phyloP scores from a whole-genome alignment of 2,113 vertebrate species.

The Carassius gibelio region DNA sequence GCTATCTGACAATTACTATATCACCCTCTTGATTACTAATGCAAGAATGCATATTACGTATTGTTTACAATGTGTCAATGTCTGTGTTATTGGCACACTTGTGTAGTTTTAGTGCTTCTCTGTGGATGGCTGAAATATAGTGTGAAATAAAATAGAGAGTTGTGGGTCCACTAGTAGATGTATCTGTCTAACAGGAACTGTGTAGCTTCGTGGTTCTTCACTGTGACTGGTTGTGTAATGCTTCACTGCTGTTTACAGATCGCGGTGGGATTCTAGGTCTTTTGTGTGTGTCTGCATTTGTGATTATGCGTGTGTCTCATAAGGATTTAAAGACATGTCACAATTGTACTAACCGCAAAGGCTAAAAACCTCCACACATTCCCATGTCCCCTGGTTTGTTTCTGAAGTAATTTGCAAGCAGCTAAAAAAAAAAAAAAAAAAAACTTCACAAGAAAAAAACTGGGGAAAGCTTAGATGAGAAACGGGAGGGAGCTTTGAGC shows the following conservation, averaged over 20 bases:
- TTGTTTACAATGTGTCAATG: neutral
- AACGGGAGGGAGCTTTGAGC: constrained; percentile 2
- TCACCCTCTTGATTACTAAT: neutral
- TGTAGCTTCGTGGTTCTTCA: neutral
- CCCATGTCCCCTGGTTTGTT: constrained; percentile 21
- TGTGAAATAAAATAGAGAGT: neutral
- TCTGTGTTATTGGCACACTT: neutral
- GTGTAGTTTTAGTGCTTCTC: neutral
- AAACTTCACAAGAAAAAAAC: constrained; percentile 41
- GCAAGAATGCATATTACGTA: neutral
- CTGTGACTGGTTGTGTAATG: constrained; percentile 3
- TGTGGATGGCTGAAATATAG: neutral
- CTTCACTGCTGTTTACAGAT: constrained; percentile 30
- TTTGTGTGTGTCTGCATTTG: neutral
- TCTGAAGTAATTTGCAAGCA: constrained; percentile 35
- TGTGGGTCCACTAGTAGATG: neutral
- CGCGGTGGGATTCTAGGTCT: neutral
- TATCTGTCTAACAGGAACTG: neutral
- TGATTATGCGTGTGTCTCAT: neutral
- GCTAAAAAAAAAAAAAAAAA: constrained; percentile 20
- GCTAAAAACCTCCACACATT: constrained; percentile 4
- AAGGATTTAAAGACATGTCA: neutral
- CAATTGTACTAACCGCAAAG: constrained; percentile 17
- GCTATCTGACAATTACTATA: neutral
- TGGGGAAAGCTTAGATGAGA: neutral